Evolutionary conservation across 1,140 invertebrate genomes (phyloP), one percentile per base, ranked within the genome.

Genomic region (Battus philenor): DNA sequence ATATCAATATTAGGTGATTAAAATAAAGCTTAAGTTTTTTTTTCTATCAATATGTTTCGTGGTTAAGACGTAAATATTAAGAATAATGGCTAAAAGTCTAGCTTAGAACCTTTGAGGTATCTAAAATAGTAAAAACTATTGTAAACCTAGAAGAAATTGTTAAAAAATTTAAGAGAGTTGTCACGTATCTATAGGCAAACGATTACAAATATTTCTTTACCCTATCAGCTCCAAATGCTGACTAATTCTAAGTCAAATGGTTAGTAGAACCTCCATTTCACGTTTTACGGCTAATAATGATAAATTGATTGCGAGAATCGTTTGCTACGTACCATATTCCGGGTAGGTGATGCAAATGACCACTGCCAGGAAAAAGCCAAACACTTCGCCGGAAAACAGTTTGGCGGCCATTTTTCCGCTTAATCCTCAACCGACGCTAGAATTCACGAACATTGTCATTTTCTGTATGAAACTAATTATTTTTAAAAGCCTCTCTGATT

Each of bases 401-500:
- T 71, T 77, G 54, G 50, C 57, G 64, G 66, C 79, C 79, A 83
- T 83, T 66, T 75, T 83, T 63, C 57, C 58, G 54, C 55, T 66
- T 69, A 61, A 54, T 59, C 17, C 63, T 80, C 69, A 83, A 70
- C 79, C 72, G 44, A 79, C 73, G 52, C 73, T 83, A 45, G 71
- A 67, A 67, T 76, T 67, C 53, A 83, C 57, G 70, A 69, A 78
- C 79, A 83, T 81, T 60, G 70, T 76, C 54, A 60, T 48, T 70
- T 56, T 65, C 70, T 65, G 64, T 61, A 51, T 55, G 38, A 53
- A 54, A 54, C 52, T 38, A 30, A 30, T 64, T 65, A n/a, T n/a
- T 62, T 64, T 69, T 73, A 67, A 60, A 67, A 57, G 45, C 54
- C 43, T 32, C 34, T 30, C 38, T 47, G 50, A 48, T 43, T 59